Evolutionary conservation across 2,888 invertebrate genomes (phyloP).

Genomic region (Acrobasis consociella): DNA sequence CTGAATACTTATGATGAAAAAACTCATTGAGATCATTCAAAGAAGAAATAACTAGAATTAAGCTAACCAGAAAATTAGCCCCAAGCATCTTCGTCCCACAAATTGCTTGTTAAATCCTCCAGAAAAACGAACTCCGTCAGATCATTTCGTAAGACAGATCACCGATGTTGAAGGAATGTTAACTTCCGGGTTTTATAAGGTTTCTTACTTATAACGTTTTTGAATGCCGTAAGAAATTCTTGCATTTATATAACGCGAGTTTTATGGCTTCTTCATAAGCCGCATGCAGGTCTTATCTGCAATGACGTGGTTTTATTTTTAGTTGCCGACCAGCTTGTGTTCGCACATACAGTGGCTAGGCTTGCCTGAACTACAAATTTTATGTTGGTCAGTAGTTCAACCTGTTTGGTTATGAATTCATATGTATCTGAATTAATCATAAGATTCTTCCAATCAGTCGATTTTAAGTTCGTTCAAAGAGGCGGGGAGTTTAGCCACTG

Average conservation of each 20-base stretch:
- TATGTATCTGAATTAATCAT: too few species aligned
- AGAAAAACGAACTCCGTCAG: not conserved
- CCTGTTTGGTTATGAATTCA: too few species aligned
- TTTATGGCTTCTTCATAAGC: conserved; percentile 47
- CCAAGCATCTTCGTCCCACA: conserved; percentile 30
- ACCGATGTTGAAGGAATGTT: not conserved
- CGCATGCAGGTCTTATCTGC: conserved; percentile 52
- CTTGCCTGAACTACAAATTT: not conserved
- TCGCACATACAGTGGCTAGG: conserved; percentile 30
- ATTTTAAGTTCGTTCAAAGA: too few species aligned
- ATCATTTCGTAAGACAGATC: not conserved
- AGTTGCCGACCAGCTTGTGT: conserved; percentile 38
- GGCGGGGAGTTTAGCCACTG: too few species aligned
- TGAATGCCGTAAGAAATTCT: conserved; percentile 39
- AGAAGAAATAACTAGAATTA: conserved; percentile 38
- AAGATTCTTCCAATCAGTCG: too few species aligned
- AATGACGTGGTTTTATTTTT: conserved; percentile 57
- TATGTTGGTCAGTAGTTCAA: too few species aligned
- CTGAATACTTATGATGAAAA: conserved; percentile 36
- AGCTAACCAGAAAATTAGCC: conserved; percentile 50
- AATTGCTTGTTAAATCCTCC: conserved; percentile 21
- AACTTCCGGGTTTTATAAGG: not conserved
- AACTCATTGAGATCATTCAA: conserved; percentile 41
- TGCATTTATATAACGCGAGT: conserved; percentile 46
- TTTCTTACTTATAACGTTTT: not conserved